These are phyloP conservation scores for Myxocyprinus asiaticus DNA, from an alignment of 2,113 vertebrate species.

Conservation along the genomic window DNA sequence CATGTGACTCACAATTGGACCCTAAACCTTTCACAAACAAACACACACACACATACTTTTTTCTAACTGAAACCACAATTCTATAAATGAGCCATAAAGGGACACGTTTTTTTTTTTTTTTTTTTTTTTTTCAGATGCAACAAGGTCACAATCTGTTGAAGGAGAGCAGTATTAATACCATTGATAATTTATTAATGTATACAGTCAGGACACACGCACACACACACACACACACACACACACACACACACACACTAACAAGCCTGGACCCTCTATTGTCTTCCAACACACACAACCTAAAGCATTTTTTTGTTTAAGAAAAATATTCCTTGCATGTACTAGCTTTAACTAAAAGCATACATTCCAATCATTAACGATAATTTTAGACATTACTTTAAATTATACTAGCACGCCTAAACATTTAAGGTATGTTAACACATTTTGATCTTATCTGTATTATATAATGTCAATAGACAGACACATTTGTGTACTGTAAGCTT, in stretches of 20 bases:
- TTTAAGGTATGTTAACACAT: not conserved
- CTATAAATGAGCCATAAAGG: slow-evolving; percentile 14
- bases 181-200: not conserved
- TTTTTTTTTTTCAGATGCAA: not conserved
- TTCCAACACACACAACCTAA: not conserved
- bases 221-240: no score
- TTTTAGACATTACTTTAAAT: no score
- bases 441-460: not conserved
- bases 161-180: not conserved
- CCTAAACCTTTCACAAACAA: not conserved
- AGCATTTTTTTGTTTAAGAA: no score
- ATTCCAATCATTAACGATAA: no score
- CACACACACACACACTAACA: not conserved
- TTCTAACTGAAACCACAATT: no score
- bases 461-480: not conserved
- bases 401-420: no score
- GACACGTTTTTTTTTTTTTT: no score
- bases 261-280: not conserved
- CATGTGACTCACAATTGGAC: slow-evolving; percentile 40
- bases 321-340: no score
- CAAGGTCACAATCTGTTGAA: slow-evolving; percentile 8
- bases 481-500: not conserved
- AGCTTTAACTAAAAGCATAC: not conserved
- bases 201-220: not conserved
- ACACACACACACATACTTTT: no score